phyloP scores from a whole-genome alignment of 2,888 invertebrate genomes.

The Allacma fusca region DNA sequence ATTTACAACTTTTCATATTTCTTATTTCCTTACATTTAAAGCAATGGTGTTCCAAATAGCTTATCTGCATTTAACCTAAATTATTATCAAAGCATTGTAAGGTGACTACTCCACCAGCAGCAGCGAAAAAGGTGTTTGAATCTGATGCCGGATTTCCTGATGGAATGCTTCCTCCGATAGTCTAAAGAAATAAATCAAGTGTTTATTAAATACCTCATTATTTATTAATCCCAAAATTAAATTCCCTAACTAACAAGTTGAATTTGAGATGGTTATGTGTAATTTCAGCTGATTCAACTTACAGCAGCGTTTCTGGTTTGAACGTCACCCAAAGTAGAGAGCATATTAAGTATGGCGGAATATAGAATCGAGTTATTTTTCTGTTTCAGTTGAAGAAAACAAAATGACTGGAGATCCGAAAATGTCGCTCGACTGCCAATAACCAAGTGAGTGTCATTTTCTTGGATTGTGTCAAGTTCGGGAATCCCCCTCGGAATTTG shows the following conservation, averaged over 20 bases:
- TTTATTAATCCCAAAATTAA: too few relatives aligned
- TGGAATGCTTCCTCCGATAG: slow-evolving; percentile 91
- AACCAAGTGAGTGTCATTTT: slow-evolving; percentile 69
- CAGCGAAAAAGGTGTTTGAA: slow-evolving; percentile 65
- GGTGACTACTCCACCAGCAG: neutral
- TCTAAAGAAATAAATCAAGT: slow-evolving; percentile 64
- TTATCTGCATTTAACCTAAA: too few relatives aligned
- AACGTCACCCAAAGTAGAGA: slow-evolving; percentile 74
- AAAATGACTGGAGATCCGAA: slow-evolving; percentile 71
- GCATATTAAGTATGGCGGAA: too few relatives aligned
- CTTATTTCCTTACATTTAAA: too few relatives aligned
- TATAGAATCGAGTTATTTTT: neutral
- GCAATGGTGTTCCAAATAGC: too few relatives aligned
- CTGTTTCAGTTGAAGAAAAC: slow-evolving; percentile 5
- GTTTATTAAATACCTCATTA: too few relatives aligned
- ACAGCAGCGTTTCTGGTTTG: slow-evolving; percentile 93
- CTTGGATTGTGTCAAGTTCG: slow-evolving; percentile 26
- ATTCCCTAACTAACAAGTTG: too few relatives aligned
- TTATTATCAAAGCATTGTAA: neutral
- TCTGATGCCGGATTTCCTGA: slow-evolving; percentile 97
- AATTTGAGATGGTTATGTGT: too few relatives aligned
- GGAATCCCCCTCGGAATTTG: slow-evolving; percentile 11
- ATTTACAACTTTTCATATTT: too few relatives aligned
- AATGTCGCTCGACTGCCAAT: slow-evolving; percentile 84
- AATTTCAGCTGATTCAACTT: too few relatives aligned